phyloP scores from a whole-genome alignment of 2,113 vertebrate species.

The Shinisaurus crocodilurus region DNA sequence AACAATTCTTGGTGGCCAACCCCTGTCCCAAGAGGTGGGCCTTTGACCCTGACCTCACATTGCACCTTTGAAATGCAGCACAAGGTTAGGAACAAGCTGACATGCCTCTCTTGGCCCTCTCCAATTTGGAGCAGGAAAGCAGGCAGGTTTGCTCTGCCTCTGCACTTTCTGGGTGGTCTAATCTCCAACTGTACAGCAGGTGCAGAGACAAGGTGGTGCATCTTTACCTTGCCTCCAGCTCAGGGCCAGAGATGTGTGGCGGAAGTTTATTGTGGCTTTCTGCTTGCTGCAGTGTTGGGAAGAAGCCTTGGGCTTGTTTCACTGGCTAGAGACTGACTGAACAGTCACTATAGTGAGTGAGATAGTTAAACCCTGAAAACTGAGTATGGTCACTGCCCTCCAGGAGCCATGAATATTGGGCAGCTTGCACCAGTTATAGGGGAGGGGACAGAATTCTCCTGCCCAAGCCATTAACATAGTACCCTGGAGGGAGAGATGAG shows the following conservation, averaged over 20 bases:
- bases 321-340: neutral
- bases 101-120: neutral
- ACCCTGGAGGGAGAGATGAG: neutral
- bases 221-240: neutral
- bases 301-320: neutral
- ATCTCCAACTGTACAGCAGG: neutral
- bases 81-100: neutral
- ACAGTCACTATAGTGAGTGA: neutral
- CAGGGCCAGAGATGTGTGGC: neutral
- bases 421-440: neutral
- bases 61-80: neutral
- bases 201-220: neutral
- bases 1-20: neutral
- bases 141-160: neutral
- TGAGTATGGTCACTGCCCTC: neutral
- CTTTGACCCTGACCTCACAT: neutral
- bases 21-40: neutral
- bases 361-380: neutral
- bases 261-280: neutral
- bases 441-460: neutral
- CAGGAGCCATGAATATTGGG: no score
- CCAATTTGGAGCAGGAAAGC: neutral
- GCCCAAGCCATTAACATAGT: neutral
- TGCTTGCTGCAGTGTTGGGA: no score
- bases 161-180: neutral